Conservation (phyloP, 92 coral and sea anemone genomes). For the Heliopora coerulea region DNA sequence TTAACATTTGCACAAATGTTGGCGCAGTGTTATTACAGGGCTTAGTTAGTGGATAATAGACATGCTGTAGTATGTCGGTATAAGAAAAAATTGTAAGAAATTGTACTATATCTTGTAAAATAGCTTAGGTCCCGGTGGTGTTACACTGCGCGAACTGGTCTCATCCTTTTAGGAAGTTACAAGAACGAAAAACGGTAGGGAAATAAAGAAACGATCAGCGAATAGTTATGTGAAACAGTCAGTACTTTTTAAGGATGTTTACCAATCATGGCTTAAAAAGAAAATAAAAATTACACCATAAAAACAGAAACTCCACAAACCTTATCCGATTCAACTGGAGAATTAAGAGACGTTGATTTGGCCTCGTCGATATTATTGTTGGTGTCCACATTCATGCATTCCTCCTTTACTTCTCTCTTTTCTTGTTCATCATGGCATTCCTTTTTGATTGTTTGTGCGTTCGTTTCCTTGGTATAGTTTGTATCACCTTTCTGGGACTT, state of each 20-base stretch:
- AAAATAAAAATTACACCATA: conserved; percentile 25
- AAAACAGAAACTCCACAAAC: conserved; percentile 9
- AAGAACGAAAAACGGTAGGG: too few relatives aligned
- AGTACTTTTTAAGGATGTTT: too few relatives aligned
- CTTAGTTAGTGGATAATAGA: too few relatives aligned
- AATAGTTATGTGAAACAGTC: conserved; percentile 1
- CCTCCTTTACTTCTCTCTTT: conserved; percentile 9
- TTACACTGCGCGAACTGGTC: too few relatives aligned
- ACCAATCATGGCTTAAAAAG: background rate
- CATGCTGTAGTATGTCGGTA: too few relatives aligned
- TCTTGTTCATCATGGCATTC: background rate
- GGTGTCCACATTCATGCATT: conserved; percentile 34
- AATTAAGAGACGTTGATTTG: conserved; percentile 22
- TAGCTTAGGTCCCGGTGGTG: too few relatives aligned
- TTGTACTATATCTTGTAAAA: too few relatives aligned
- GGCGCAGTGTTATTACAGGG: too few relatives aligned
- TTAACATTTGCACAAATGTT: too few relatives aligned
- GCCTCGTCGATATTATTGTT: conserved; percentile 14
- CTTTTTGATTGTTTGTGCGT: conserved; percentile 29
- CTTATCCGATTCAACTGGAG: conserved; percentile 41
- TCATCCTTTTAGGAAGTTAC: too few relatives aligned
- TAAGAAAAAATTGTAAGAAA: too few relatives aligned
- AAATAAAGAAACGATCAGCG: too few relatives aligned
- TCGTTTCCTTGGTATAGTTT: conserved; percentile 59
- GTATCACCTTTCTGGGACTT: conserved; percentile 70